Evolutionary conservation across 2,797 vertebrate species (phyloP), one percentile per base, ranked within the genome.

Genomic region (Esox masquinongy): DNA sequence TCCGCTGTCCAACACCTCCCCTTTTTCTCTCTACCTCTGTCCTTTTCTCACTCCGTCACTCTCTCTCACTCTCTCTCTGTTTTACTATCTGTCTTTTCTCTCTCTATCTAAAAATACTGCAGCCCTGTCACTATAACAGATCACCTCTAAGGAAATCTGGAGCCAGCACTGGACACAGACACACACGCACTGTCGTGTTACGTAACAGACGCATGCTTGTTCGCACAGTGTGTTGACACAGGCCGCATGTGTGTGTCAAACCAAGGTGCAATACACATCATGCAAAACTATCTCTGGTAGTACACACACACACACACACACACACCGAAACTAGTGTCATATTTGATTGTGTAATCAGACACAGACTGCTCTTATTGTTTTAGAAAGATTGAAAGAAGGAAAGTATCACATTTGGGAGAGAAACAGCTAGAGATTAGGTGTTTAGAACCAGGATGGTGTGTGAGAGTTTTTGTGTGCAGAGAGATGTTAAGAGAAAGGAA

Each of bases 91-190:
- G 88, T 91, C 89, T 87, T 86, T 87, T 88, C 83, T 86, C 87
- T 86, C 86, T 83, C 74, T 15, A 76, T 89, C 90, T 93, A 93
- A 90, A 93, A 93, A 93, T 93, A 92, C 88, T 81, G 76, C 87
- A 81, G 84, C 78, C 80, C 90, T 91, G 92, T 90, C 91, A 91
- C 87, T 90, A 88, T 91, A 91, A 92, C 85, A 82, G 87, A 92
- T 93, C 84, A 87, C 89, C 88, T 84, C 76, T 29, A 81, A 90
- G 84, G 80, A 89, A 88, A 89, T 85, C 79, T 80, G 81, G 82
- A 80, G 85, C 89, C 85, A 88, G 84, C 86, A 76, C 80, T 82
- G 79, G 85, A 90, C 87, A 83, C 77, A 70, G 80, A 89, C 79
- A 75, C 50, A 22, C 1, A 9, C 51, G 36, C 71, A 61, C 71